Conservation (phyloP, 1,140 invertebrate species). For the Drosophila funebris region DNA sequence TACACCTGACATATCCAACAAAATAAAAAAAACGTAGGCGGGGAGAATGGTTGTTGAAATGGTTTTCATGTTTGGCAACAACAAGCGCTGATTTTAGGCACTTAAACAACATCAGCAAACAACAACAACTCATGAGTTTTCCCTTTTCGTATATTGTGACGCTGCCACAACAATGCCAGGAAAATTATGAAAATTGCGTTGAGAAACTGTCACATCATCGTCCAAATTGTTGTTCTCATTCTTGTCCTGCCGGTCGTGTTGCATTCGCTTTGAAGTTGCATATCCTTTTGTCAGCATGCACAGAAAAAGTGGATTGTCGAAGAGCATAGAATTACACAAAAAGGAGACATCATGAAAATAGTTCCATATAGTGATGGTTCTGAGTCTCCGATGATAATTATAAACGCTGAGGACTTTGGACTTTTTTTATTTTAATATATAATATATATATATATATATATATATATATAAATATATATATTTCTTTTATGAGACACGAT, state of each 20-base stretch:
- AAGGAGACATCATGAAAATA: conserved; percentile 1
- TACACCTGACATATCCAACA: conserved; percentile 61
- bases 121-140: conserved; percentile 39
- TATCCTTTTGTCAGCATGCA: conserved; percentile 53
- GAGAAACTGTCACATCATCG: conserved; percentile 78
- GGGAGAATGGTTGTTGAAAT: conserved; percentile 53
- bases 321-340: conserved; percentile 61
- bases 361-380: not conserved
- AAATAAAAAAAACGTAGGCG: not conserved
- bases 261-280: conserved; percentile 74
- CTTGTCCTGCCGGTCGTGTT: conserved; percentile 46
- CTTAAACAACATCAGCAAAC: conserved; percentile 65
- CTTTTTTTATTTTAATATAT: no score
- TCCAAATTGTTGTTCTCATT: conserved; percentile 21
- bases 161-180: conserved; percentile 29
- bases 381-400: not conserved
- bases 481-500: no score
- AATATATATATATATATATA: no score
- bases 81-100: conserved; percentile 75
- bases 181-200: conserved; percentile 58
- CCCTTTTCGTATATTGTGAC: not conserved
- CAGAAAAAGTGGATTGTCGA: conserved; percentile 19
- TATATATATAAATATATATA: no score
- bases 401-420: no score
- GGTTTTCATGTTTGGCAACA: conserved; percentile 75